Evolutionary conservation across 2,888 invertebrate species (phyloP), one percentile per base, ranked within the genome.

Genomic region (Drosophila formosana): DNA sequence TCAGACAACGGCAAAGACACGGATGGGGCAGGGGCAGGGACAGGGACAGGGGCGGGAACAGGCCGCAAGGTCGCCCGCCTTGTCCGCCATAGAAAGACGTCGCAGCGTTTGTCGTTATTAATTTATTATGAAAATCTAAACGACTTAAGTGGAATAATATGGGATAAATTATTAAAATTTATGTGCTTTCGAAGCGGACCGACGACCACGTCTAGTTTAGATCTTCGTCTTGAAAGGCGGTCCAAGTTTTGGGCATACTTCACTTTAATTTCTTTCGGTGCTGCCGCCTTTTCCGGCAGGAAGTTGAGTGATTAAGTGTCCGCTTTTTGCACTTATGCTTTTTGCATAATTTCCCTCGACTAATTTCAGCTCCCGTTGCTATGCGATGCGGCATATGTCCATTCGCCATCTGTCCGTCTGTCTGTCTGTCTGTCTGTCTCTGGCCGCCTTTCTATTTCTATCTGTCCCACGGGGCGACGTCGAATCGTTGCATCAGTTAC

Each of bases 81-180:
- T 49, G 37, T 41, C 52, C 45, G 51, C 37, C 5, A 49, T 32
- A 49, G 57, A 18, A 28, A 51, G 78, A 78, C 73, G 62, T 63
- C 67, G 63, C 72, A 68, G 66, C 72, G 82, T 73, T 78, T 75
- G 79, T 81, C 88, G 89, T 88, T 90, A 91, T 90, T 91, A 90
- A 90, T 90, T 90, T 90, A 90, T 90, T 91, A 91, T 90, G 90
- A 90, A 91, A 90, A 90, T 90, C 90, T 90, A 89, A 90, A 90
- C 90, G 90, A 91, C 90, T 91, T 90, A 90, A 91, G 91, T 90
- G 91, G 90, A 85, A 89, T 90, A 90, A 90, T 90, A 89, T 91
- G 90, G 90, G 85, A 91, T 90, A 90, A 90, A 90, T 90, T 91
- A 91, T 91, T 90, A 90, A 87, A 90, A 90, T 90, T 91, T 90